Conservation (phyloP, 2,888 invertebrate genomes). For the Rhamphomyia laevipes region DNA sequence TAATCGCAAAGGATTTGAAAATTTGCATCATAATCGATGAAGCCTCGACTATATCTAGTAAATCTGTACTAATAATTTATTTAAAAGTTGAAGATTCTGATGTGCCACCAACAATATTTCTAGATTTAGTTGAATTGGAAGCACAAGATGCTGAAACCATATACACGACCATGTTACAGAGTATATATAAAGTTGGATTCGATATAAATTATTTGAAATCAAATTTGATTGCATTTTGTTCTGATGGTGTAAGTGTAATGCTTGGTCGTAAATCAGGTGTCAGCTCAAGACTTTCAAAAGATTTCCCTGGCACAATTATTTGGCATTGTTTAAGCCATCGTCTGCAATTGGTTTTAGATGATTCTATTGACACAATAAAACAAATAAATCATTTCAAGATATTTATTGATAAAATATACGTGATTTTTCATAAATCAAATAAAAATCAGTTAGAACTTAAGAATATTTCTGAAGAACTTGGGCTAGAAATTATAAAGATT, state of each 20-base stretch:
- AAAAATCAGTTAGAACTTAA: not conserved
- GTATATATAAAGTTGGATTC: not conserved
- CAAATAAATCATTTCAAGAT: constrained; percentile 13
- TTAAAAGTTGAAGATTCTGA: not conserved
- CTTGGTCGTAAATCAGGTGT: constrained; percentile 2
- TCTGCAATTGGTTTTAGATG: constrained; percentile 11
- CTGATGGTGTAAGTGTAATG: not conserved
- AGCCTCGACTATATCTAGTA: not conserved
- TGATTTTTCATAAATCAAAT: not conserved
- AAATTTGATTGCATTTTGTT: not conserved
- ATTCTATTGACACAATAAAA: constrained; percentile 11
- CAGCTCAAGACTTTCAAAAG: not conserved
- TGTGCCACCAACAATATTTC: not conserved
- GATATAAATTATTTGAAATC: not conserved
- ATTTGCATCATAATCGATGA: not conserved
- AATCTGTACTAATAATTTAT: not conserved
- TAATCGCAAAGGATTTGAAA: not conserved
- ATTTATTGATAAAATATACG: constrained; percentile 11
- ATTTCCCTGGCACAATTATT: not conserved
- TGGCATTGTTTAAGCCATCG: constrained; percentile 9
- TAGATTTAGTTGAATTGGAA: not conserved
- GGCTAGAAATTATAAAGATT: too few relatives aligned
- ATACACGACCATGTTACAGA: not conserved
- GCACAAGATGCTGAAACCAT: not conserved
- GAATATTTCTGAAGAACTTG: not conserved